These are phyloP conservation scores for Pantherophis guttatus DNA, from an alignment of 2,113 vertebrate species.

Conservation along the genomic window DNA sequence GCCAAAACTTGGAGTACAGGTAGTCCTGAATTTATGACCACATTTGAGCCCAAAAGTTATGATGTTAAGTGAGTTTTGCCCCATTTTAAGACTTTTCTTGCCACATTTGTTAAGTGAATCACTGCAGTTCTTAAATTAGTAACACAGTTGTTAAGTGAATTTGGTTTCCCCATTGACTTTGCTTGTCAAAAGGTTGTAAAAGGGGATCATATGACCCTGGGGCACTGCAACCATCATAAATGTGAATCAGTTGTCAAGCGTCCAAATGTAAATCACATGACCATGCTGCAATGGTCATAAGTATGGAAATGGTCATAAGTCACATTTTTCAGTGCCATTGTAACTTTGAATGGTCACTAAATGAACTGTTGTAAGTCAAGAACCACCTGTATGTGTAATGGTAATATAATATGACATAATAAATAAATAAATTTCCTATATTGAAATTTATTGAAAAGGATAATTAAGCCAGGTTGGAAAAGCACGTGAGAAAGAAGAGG, in stretches of 20 bases:
- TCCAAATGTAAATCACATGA: background rate
- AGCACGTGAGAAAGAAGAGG: background rate
- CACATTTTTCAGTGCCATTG: background rate
- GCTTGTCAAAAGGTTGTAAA: background rate
- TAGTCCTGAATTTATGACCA: background rate
- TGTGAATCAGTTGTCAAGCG: background rate
- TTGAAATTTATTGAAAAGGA: background rate
- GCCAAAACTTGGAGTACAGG: background rate
- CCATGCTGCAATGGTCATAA: background rate
- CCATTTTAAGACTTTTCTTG: background rate
- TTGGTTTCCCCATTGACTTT: background rate
- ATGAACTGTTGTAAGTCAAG: background rate
- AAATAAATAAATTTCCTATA: background rate
- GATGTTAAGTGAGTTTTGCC: background rate
- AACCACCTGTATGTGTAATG: background rate
- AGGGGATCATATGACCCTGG: background rate
- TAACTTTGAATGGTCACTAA: background rate
- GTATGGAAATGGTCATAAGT: background rate
- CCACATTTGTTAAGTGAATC: background rate
- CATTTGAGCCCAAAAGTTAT: background rate
- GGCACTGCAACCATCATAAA: background rate
- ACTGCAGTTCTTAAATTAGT: background rate
- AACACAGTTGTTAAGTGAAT: background rate
- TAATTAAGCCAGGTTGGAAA: background rate
- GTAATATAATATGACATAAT: background rate